Conservation (phyloP, 2,113 vertebrate genomes). For the Gnathonemus echidnorhynchus region DNA sequence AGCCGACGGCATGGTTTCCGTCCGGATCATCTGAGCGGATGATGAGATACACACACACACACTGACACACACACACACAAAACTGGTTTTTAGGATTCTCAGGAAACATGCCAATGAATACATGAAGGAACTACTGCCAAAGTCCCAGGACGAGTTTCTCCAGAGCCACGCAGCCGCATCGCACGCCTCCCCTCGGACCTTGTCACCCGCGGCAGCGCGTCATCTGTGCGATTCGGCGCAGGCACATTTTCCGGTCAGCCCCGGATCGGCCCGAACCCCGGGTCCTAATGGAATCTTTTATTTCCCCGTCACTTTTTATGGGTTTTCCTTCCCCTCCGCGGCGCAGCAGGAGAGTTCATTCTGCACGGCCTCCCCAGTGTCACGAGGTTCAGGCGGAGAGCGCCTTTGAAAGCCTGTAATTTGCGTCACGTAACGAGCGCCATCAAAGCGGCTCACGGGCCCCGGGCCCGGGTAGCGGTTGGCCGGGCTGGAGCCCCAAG, state of each 20-base stretch:
- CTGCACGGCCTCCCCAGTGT: conserved; percentile 33
- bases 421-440: conserved; percentile 39
- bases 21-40: background rate
- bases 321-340: background rate
- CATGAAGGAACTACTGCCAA: background rate
- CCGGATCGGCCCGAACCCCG: conserved; percentile 7
- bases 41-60: background rate
- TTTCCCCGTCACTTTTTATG: conserved; percentile 27
- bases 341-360: conserved; percentile 24
- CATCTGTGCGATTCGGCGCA: background rate
- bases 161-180: background rate
- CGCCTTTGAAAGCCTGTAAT: conserved; percentile 44
- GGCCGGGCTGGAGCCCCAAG: conserved; percentile 6
- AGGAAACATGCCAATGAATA: background rate
- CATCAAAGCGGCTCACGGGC: conserved; percentile 40
- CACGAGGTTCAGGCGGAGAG: conserved; percentile 39
- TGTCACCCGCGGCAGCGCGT: background rate
- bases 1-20: background rate
- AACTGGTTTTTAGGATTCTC: background rate
- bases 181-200: background rate
- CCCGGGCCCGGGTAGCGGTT: conserved; percentile 21
- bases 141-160: background rate
- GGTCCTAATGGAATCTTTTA: conserved; percentile 30
- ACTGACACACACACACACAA: background rate
- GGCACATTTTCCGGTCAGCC: conserved; percentile 21